Evolutionary conservation across 2,888 invertebrate genomes (phyloP), one percentile per base, ranked within the genome.

Genomic region (Ctena decussata): DNA sequence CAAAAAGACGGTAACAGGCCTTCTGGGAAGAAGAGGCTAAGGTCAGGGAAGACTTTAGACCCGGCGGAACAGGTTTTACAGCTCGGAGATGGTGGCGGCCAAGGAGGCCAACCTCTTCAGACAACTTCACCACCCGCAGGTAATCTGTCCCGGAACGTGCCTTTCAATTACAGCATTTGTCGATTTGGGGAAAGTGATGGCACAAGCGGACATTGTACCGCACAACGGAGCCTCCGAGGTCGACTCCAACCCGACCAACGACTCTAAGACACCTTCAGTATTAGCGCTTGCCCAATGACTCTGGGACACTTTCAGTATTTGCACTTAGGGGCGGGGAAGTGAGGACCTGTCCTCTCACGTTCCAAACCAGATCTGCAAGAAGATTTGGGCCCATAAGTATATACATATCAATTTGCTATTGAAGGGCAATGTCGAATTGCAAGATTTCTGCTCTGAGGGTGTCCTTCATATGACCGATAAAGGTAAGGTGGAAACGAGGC

Each of bases 401-500:
- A 53, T 53, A 15, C 8, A 53, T 53, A 21, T 53, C 6, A 21
- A 8, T 21, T 21, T 53, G 8, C 21, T 53, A n/a, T 21, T 53
- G 5, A 53, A 53, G 21, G 53, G 53, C n/a, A 53, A n/a, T n/a
- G 53, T 53, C 6, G 53, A 53, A 21, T n/a, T 53, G n/a, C 53
- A 53, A 21, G 53, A 53, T 5, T 53, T n/a, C 5, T 53, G 53
- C n/a, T 53, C 53, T 15, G 53, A n/a, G 5, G 41, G 65, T 18
- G 11, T 60, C 21, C 39, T 74, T 0, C 24, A 18, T 46, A 2
- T 80, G 2, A 74, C 21, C 18, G 35, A 30, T 8, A 27, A 73
- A 24, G 74, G 80, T 2, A n/a, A 5, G 3, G 0, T 80, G n/a
- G 70, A 74, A 74, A 53, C 70, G 11, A 69, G 70, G 41, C 74